Percentiles rank a stretch among this genome's conserved stretches.
phyloP scores from a whole-genome alignment of 2,797 vertebrate genomes.

The Eutrigla gurnardus region DNA sequence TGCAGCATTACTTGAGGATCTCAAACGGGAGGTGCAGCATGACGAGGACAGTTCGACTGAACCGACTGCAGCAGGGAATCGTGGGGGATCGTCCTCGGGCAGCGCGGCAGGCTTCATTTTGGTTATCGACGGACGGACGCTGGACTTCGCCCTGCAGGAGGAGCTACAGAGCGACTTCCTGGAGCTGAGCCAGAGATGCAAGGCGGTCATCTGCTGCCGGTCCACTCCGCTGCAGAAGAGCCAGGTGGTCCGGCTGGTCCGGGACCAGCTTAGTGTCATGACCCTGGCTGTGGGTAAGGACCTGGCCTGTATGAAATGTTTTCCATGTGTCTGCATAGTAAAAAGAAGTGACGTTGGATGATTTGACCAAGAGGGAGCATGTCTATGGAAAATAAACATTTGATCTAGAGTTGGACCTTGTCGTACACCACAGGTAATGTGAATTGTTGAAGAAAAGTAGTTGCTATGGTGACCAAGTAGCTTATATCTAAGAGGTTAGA shows the following conservation, averaged over 20 bases:
- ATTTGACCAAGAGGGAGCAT: too few species aligned
- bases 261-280: constrained; percentile 87
- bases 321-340: not conserved
- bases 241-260: constrained; percentile 89
- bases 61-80: constrained; percentile 32
- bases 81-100: constrained; percentile 40
- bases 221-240: constrained; percentile 97
- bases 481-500: too few species aligned
- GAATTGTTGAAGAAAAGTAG: too few species aligned
- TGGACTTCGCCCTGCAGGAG: constrained; percentile 89
- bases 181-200: constrained; percentile 86
- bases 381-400: too few species aligned
- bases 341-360: too few species aligned
- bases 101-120: constrained; percentile 78
- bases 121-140: constrained; percentile 89
- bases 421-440: too few species aligned
- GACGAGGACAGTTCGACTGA: constrained; percentile 1
- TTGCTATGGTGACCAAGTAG: too few species aligned
- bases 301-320: not conserved
- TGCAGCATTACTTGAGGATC: constrained; percentile 80
- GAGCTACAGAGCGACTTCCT: constrained; percentile 86
- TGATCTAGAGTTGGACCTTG: too few species aligned
- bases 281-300: constrained; percentile 92
- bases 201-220: constrained; percentile 93
- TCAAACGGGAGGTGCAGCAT: constrained; percentile 80